Evolutionary conservation across 2,888 invertebrate genomes (phyloP).

Genomic region (Eristalinus sepulchralis): DNA sequence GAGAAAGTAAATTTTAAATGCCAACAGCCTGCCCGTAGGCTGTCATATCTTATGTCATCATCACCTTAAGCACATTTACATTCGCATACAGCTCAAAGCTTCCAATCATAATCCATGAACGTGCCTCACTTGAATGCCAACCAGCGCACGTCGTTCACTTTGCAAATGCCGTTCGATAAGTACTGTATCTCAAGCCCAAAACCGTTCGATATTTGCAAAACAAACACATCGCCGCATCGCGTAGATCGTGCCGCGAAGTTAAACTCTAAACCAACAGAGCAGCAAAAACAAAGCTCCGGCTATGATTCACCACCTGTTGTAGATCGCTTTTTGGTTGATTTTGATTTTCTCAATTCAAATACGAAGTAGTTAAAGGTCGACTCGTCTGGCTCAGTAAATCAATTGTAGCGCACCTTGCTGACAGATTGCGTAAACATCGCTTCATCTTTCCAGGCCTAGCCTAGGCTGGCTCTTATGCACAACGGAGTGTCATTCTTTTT

Average conservation of each 20-base stretch:
- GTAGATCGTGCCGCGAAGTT: not conserved
- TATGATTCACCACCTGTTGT: not conserved
- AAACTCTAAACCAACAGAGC: constrained; percentile 1
- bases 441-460: not conserved
- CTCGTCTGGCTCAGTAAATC: not conserved
- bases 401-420: constrained; percentile 52
- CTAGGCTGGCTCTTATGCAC: not conserved
- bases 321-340: not conserved
- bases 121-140: not conserved
- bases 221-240: constrained; percentile 6
- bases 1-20: not conserved
- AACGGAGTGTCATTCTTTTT: too few species aligned
- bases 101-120: not conserved
- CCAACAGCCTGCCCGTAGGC: not conserved
- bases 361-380: constrained; percentile 47
- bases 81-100: not conserved
- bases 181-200: not conserved
- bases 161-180: not conserved
- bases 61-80: not conserved
- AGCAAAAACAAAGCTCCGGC: constrained; percentile 14
- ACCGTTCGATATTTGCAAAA: constrained; percentile 13
- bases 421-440: constrained; percentile 46
- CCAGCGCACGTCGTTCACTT: not conserved
- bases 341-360: constrained; percentile 23
- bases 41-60: not conserved